phyloP scores from a whole-genome alignment of 2,888 invertebrate species.

The Saturnia japonica region DNA sequence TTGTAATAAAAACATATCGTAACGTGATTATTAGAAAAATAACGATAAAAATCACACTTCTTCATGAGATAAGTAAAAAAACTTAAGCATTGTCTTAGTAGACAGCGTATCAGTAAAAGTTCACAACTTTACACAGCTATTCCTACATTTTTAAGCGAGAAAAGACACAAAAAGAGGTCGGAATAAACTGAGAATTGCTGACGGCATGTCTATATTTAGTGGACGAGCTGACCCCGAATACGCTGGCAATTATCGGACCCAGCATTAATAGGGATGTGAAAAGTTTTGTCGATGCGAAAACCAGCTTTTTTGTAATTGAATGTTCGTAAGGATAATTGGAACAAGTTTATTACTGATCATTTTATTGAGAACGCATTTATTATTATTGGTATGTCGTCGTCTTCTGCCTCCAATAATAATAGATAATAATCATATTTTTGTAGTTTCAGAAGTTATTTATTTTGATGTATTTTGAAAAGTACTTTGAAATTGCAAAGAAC shows the following conservation, averaged over 20 bases:
- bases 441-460: not conserved
- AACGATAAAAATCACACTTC: too few species aligned
- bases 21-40: too few species aligned
- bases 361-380: constrained; percentile 9
- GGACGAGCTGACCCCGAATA: constrained; percentile 30
- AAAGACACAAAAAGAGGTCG: constrained; percentile 32
- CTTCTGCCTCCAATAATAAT: not conserved
- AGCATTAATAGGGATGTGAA: constrained; percentile 26
- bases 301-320: constrained; percentile 20
- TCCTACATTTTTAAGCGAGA: constrained; percentile 36
- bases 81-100: constrained; percentile 13
- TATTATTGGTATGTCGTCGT: not conserved
- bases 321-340: constrained; percentile 12
- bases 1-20: not conserved
- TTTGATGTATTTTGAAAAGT: too few species aligned
- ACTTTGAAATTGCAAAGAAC: too few species aligned
- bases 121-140: constrained; percentile 40
- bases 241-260: constrained; percentile 39
- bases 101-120: constrained; percentile 29
- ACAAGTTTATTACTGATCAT: constrained; percentile 1
- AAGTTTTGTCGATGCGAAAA: constrained; percentile 23
- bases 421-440: not conserved
- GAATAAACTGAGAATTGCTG: constrained; percentile 45
- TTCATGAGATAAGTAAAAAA: not conserved
- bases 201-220: constrained; percentile 37